Evolutionary conservation across 2,797 vertebrate genomes (phyloP).

Genomic region (Melanotaenia parkinsoni): DNA sequence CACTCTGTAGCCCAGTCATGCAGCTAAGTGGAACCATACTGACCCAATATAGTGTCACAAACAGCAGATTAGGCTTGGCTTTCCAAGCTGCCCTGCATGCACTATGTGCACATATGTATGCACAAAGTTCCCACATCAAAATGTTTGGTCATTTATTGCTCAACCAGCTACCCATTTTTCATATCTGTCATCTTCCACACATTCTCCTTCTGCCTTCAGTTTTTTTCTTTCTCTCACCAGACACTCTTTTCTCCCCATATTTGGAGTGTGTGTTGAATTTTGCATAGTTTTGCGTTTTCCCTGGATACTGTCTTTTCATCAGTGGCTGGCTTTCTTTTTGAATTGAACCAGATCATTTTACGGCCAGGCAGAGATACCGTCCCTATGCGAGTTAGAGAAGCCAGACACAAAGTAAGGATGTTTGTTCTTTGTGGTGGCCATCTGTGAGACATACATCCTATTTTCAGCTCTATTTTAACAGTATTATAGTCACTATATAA

Average conservation of each 20-base stretch:
- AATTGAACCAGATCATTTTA: conserved; percentile 77
- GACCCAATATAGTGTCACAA: conserved; percentile 61
- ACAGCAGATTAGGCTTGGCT: conserved; percentile 53
- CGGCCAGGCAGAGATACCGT: conserved; percentile 67
- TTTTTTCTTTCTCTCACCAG: conserved; percentile 47
- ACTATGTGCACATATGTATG: conserved; percentile 20
- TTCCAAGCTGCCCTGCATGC: conserved; percentile 28
- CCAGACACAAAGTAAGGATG: conserved; percentile 40
- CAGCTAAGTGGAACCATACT: conserved; percentile 77
- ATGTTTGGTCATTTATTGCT: conserved; percentile 74
- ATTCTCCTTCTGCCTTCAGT: conserved; percentile 47
- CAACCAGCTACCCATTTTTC: conserved; percentile 76
- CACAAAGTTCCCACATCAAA: conserved; percentile 67
- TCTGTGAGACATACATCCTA: conserved; percentile 45
- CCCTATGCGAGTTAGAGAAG: conserved; percentile 56
- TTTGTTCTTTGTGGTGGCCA: conserved; percentile 65
- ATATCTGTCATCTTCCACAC: conserved; percentile 76
- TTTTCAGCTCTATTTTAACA: conserved; percentile 54
- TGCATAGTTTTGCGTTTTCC: conserved; percentile 77
- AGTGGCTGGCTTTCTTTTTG: conserved; percentile 70
- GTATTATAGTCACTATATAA: conserved; percentile 50
- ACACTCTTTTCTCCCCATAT: conserved; percentile 76
- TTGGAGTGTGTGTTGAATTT: conserved; percentile 72
- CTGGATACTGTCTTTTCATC: conserved; percentile 81
- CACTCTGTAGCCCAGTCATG: conserved; percentile 61